These are phyloP conservation scores for Peucedramus taeniatus DNA, from an alignment of 2,113 vertebrate genomes.

Conservation along the genomic window DNA sequence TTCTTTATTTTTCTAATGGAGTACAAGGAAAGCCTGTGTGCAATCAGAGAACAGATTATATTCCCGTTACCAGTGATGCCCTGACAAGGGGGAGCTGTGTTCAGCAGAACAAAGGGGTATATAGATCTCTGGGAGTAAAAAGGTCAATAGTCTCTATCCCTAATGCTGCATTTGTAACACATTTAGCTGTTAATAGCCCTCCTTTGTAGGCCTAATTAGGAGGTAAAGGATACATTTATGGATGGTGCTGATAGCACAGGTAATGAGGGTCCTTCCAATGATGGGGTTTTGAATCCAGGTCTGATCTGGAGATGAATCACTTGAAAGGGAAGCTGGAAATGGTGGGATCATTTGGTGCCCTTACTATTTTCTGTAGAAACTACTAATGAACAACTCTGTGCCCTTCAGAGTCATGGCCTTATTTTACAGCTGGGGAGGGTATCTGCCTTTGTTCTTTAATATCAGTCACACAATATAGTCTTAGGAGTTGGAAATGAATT, in stretches of 20 bases:
- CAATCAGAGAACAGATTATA: constrained; percentile 57
- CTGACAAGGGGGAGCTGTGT: constrained; percentile 45
- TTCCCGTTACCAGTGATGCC: constrained; percentile 1
- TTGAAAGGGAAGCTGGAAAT: constrained; percentile 45
- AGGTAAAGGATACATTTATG: constrained; percentile 40
- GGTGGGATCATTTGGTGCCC: constrained; percentile 10
- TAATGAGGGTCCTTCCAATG: constrained; percentile 39
- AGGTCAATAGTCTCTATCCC: constrained; percentile 63
- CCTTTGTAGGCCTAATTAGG: constrained; percentile 61
- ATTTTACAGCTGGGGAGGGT: constrained; percentile 44
- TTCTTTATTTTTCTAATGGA: constrained; percentile 42
- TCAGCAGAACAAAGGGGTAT: constrained; percentile 43
- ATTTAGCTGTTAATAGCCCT: constrained; percentile 55
- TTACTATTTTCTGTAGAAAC: constrained; percentile 27
- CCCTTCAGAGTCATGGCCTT: constrained; percentile 32
- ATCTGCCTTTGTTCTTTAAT: constrained; percentile 24
- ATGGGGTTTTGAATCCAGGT: constrained; percentile 27
- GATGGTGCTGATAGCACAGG: constrained; percentile 40
- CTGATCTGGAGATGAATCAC: constrained; percentile 41
- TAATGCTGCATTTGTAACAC: constrained; percentile 53
- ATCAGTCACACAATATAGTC: neutral
- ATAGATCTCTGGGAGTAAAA: constrained; percentile 37
- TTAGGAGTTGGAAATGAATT: neutral
- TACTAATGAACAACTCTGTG: constrained; percentile 7
- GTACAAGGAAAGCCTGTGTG: constrained; percentile 55